Evolutionary conservation across 2,113 vertebrate genomes (phyloP).

Genomic region (Embiotoca jacksoni): DNA sequence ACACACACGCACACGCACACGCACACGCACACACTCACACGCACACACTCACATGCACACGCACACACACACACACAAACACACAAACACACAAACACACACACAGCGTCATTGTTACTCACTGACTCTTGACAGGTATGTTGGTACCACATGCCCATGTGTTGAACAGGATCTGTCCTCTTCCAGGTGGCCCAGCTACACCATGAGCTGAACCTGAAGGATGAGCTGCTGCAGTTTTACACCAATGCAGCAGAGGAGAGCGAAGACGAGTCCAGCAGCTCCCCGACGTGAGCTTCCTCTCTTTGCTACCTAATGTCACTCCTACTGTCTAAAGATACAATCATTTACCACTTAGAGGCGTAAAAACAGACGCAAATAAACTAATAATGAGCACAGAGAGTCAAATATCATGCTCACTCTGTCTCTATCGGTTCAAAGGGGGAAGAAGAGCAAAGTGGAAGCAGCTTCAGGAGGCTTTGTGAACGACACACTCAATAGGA

Average conservation of each 20-base stretch:
- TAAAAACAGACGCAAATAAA: neutral
- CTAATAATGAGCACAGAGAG: no score
- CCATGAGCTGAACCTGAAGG: conserved; percentile 97
- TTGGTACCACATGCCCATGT: neutral
- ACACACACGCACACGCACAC: no score
- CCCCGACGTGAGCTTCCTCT: conserved; percentile 88
- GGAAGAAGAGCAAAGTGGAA: conserved; percentile 87
- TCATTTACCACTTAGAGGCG: neutral
- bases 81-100: neutral
- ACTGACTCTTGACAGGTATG: neutral
- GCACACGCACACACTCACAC: neutral
- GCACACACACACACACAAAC: neutral
- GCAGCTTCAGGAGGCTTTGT: conserved; percentile 89
- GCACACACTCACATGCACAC: no score
- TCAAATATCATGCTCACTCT: neutral
- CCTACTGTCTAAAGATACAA: neutral
- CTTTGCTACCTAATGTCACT: neutral
- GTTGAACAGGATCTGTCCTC: neutral
- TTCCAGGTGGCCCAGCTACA: conserved; percentile 94
- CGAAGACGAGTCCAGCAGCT: conserved; percentile 90
- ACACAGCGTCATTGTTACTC: no score
- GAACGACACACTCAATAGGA: conserved; percentile 92
- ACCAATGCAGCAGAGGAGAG: conserved; percentile 93
- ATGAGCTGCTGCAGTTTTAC: conserved; percentile 98
- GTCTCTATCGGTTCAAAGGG: conserved; percentile 71